Evolutionary conservation across 2,797 vertebrate species (phyloP).

Genomic region (Salmo trutta): DNA sequence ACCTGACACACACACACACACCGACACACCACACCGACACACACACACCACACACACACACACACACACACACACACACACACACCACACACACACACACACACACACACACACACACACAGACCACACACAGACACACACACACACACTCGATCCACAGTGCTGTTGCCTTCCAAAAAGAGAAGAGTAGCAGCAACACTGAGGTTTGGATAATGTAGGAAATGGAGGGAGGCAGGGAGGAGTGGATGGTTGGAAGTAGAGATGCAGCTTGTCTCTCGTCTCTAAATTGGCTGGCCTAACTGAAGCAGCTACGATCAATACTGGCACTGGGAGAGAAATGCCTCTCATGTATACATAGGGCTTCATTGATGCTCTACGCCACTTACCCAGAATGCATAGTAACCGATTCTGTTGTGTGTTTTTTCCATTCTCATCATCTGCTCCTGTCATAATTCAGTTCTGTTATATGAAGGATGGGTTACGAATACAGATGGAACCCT

Average conservation of each 20-base stretch:
- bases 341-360: conserved; percentile 36
- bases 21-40: no score
- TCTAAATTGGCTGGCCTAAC: conserved; percentile 59
- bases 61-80: no score
- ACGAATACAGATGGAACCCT: not conserved
- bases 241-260: not conserved
- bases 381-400: conserved; percentile 29
- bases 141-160: no score
- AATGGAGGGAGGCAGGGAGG: conserved; percentile 25
- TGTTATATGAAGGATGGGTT: not conserved
- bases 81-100: no score
- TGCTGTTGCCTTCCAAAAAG: conserved; percentile 27
- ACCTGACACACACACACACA: no score
- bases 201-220: not conserved
- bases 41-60: no score
- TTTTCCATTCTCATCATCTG: conserved; percentile 27
- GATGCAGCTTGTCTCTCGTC: not conserved
- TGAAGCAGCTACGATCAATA: conserved; percentile 59
- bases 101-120: no score
- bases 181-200: conserved; percentile 12
- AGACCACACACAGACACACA: no score
- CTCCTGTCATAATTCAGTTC: conserved; percentile 39
- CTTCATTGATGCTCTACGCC: conserved; percentile 25
- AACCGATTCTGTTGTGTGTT: not conserved
- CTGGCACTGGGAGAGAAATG: conserved; percentile 19